These are phyloP conservation scores for Colossoma macropomum DNA, from an alignment of 2,113 vertebrate species.

Conservation along the genomic window DNA sequence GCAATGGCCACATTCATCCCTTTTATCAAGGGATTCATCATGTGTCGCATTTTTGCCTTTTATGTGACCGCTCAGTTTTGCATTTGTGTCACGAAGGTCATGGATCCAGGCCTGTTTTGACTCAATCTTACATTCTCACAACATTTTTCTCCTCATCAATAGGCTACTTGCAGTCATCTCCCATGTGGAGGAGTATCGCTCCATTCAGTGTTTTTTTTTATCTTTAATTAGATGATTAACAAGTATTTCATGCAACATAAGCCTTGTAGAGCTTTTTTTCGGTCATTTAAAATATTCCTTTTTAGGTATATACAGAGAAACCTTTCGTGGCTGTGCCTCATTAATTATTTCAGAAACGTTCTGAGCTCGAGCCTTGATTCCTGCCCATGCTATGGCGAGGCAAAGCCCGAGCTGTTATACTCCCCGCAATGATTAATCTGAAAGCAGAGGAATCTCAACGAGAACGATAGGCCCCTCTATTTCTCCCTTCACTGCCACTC, in stretches of 20 bases:
- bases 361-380: conserved; percentile 26
- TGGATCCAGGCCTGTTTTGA: conserved; percentile 2
- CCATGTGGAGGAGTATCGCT: not conserved
- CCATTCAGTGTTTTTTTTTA: not conserved
- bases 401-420: conserved; percentile 21
- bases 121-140: conserved; percentile 7
- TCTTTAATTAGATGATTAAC: conserved; percentile 36
- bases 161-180: not conserved
- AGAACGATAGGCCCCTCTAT: conserved; percentile 37
- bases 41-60: not conserved
- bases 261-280: conserved; percentile 7
- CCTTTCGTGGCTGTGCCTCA: not conserved
- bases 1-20: not conserved
- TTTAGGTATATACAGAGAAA: conserved; percentile 5
- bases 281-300: conserved; percentile 30
- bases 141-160: conserved; percentile 25
- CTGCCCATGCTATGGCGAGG: not conserved
- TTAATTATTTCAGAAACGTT: conserved; percentile 24
- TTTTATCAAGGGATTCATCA: not conserved
- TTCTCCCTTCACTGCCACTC: conserved; percentile 45
- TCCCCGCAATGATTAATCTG: conserved; percentile 43
- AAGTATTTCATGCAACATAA: conserved; percentile 17
- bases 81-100: not conserved
- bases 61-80: not conserved
- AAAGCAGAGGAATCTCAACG: conserved; percentile 33